Base-by-base conservation (phyloP, 2,888 invertebrate genomes). In the Strigamia transsilvanica region DNA sequence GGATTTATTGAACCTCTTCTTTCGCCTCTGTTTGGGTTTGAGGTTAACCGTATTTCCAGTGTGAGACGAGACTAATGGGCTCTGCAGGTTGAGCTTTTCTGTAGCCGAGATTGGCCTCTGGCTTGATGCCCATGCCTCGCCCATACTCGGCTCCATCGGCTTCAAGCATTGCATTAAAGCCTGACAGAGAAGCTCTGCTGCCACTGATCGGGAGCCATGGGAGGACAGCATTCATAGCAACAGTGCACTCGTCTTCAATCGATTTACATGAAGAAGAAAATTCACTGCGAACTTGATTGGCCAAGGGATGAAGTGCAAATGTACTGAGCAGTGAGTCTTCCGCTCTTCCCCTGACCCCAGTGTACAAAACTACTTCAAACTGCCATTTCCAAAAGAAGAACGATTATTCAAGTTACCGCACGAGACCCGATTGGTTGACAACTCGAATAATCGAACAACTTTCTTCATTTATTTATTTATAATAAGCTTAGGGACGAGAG, bases 21-120 rank as follows among this genome's bases (percentile, higher is more conserved):
- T 46, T 13, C n/a, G 46, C 46, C 46, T 66, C 61, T 66, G 23
- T 66, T 66, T 66, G 61, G 61, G 61, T 66, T 66, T 66, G 61
- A 66, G 61, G 61, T 66, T 66, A 66, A 66, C 61, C 61, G 61
- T 66, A 66, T 66, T 66, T 66, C 61, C 61, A 66, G 21, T 66
- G 21, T 12, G 61, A 66, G 61, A 66, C 21, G 61, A 66, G 21
- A 66, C 61, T 66, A 66, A 66, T 66, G 61, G 61, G 61, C 61
- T 66, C 61, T 66, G 61, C 61, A 15, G 61, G 61, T 66, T 23
- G 23, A 23, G 61, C 61, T 66, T 66, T 66, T 66, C 61, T 23
- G 61, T 21, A 66, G 61, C 61, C 61, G 23, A 18, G 61, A 66
- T 66, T 66, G 61, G 61, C 61, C 61, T 66, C 61, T 66, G 61